These are phyloP conservation scores for Zenarchopterus dispar DNA, from an alignment of 2,797 vertebrate species.

Conservation along the genomic window DNA sequence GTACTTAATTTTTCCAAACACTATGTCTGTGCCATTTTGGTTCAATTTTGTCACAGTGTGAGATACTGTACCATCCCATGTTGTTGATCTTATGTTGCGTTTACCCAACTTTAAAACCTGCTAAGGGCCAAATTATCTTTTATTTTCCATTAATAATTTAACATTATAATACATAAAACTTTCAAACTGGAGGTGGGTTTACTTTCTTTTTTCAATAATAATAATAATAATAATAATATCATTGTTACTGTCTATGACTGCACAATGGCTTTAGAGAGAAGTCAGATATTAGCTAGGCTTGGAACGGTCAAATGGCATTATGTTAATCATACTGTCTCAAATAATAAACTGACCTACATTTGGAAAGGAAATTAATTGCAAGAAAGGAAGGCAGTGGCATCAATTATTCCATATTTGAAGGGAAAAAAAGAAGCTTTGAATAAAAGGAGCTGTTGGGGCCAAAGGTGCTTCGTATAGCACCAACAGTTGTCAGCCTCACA, in stretches of 20 bases:
- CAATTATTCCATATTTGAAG: constrained; percentile 70
- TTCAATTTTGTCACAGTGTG: no score
- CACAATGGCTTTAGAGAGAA: constrained; percentile 21
- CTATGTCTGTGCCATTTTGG: no score
- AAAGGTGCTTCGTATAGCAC: constrained; percentile 83
- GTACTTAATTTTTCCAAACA: no score
- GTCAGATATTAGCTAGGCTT: neutral
- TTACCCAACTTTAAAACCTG: no score
- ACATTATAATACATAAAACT: no score
- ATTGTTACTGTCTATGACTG: constrained; percentile 66
- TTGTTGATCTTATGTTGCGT: no score
- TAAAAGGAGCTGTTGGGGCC: constrained; percentile 73
- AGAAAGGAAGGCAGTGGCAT: constrained; percentile 19
- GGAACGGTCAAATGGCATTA: constrained; percentile 6
- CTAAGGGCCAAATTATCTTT: no score
- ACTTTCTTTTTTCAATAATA: no score
- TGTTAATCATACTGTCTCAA: constrained; percentile 69
- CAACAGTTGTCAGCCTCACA: constrained; percentile 84
- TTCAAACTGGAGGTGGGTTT: no score
- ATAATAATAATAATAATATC: constrained; percentile 33
- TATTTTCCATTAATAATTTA: no score
- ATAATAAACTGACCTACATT: constrained; percentile 50
- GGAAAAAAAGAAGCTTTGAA: constrained; percentile 63
- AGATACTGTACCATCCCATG: no score
- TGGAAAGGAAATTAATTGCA: constrained; percentile 66